Conservation (phyloP, 2,113 vertebrate species). For the Ochotona curzoniae region DNA sequence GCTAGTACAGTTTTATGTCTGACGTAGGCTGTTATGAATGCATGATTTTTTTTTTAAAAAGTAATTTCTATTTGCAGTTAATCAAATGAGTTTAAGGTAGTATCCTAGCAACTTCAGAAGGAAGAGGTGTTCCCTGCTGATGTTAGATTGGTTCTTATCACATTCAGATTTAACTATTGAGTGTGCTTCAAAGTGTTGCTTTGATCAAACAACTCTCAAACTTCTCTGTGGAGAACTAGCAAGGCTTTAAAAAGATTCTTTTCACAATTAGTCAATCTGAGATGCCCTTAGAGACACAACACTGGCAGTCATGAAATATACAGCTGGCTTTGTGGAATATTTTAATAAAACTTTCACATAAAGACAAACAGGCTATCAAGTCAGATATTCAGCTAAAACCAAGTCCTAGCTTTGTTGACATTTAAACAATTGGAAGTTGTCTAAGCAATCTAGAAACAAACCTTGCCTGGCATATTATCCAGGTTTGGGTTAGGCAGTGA, state of each 20-base stretch:
- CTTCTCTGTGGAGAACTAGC: conserved; percentile 53
- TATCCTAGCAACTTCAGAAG: conserved; percentile 86
- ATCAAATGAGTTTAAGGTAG: conserved; percentile 87
- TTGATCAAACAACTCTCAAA: conserved; percentile 73
- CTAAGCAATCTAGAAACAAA: not conserved
- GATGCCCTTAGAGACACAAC: not conserved
- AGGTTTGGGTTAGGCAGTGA: not conserved
- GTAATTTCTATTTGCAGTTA: conserved; percentile 85
- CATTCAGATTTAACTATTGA: conserved; percentile 73
- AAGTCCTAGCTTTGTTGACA: not conserved
- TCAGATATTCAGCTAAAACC: not conserved
- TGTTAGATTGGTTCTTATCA: conserved; percentile 79
- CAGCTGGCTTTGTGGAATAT: not conserved
- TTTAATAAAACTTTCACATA: conserved; percentile 46
- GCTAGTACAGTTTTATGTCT: conserved; percentile 75
- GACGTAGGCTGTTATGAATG: conserved; percentile 82
- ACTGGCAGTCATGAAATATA: not conserved
- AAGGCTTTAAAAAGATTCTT: conserved; percentile 61
- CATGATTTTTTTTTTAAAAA: conserved; percentile 80
- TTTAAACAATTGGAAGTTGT: not conserved
- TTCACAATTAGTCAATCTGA: conserved; percentile 52
- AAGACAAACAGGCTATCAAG: not conserved
- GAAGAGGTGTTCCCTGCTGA: conserved; percentile 79
- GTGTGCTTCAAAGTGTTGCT: conserved; percentile 79
- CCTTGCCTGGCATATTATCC: not conserved